A percentile compares a stretch with the other conserved stretches of the same genome.
phyloP scores from a whole-genome alignment of 2,797 vertebrate species.

The Aeoliscus strigatus region DNA sequence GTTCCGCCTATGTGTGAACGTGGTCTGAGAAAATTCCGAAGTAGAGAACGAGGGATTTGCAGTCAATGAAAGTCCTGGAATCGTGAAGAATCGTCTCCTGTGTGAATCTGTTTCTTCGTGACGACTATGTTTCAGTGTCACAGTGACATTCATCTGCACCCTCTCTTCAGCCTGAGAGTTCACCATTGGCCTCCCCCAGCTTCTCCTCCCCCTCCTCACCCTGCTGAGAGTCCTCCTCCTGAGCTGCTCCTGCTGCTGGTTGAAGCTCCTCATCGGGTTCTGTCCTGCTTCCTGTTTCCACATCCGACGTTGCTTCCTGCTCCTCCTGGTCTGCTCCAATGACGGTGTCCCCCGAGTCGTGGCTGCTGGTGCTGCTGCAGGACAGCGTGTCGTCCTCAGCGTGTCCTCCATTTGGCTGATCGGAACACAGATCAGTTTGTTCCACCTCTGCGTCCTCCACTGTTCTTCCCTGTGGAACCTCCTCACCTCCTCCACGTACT shows the following conservation, averaged over 20 bases:
- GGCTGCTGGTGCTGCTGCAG: slow-evolving; percentile 68
- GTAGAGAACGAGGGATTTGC: too few relatives aligned
- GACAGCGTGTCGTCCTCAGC: slow-evolving; percentile 63
- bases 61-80: too few relatives aligned
- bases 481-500: slow-evolving; percentile 14
- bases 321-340: slow-evolving; percentile 48
- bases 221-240: slow-evolving; percentile 13
- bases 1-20: too few relatives aligned
- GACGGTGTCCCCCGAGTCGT: slow-evolving; percentile 64
- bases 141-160: too few relatives aligned
- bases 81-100: too few relatives aligned
- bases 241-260: too few relatives aligned
- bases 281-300: slow-evolving; percentile 13
- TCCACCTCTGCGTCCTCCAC: not conserved
- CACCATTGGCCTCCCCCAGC: too few relatives aligned
- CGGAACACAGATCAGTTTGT: slow-evolving; percentile 7
- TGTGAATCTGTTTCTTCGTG: too few relatives aligned
- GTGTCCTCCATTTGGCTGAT: not conserved
- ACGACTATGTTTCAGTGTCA: too few relatives aligned
- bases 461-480: slow-evolving; percentile 13
- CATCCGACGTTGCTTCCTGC: slow-evolving; percentile 5
- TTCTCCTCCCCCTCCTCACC: slow-evolving; percentile 4
- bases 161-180: too few relatives aligned
- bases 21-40: too few relatives aligned
- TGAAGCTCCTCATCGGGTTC: not conserved